Conservation (phyloP, 2,888 invertebrate genomes). For the Melieria omissa region DNA sequence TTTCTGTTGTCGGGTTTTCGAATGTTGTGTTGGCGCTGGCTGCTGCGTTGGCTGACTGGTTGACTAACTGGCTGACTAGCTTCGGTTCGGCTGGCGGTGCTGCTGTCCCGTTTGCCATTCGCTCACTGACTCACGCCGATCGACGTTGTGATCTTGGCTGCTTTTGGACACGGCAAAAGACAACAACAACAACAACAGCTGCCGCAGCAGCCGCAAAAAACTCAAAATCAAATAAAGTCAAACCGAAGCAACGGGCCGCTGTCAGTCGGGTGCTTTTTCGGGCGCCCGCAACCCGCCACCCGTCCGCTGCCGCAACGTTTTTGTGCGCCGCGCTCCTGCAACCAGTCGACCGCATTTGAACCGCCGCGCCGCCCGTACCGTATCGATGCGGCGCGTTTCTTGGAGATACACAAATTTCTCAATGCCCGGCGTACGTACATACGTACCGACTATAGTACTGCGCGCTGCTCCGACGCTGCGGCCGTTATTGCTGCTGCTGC, state of each 20-base stretch:
- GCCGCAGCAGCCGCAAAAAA: background rate
- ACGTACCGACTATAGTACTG: slow-evolving; percentile 19
- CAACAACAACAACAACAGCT: slow-evolving; percentile 25
- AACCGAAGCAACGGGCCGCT: no score
- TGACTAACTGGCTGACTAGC: no score
- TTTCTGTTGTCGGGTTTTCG: background rate
- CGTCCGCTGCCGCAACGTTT: background rate
- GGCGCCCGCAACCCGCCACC: background rate
- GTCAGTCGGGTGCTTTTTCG: background rate
- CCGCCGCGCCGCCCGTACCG: no score
- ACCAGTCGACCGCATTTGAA: no score
- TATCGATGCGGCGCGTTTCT: background rate
- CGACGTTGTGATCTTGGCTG: slow-evolving; percentile 31
- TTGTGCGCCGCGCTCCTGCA: background rate
- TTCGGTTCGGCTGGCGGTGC: slow-evolving; percentile 23
- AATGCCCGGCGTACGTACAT: background rate
- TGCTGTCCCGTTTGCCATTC: slow-evolving; percentile 53
- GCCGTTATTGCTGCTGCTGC: slow-evolving; percentile 11
- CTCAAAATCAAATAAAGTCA: no score
- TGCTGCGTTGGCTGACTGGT: slow-evolving; percentile 45
- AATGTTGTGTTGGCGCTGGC: slow-evolving; percentile 36
- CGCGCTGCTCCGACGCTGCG: background rate
- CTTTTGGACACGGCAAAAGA: slow-evolving; percentile 45
- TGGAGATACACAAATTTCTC: background rate
- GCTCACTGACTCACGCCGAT: slow-evolving; percentile 48